A percentile compares a stretch with the other conserved stretches of the same genome.
phyloP scores from a whole-genome alignment of 2,113 vertebrate species.

The Recurvirostra avosetta region DNA sequence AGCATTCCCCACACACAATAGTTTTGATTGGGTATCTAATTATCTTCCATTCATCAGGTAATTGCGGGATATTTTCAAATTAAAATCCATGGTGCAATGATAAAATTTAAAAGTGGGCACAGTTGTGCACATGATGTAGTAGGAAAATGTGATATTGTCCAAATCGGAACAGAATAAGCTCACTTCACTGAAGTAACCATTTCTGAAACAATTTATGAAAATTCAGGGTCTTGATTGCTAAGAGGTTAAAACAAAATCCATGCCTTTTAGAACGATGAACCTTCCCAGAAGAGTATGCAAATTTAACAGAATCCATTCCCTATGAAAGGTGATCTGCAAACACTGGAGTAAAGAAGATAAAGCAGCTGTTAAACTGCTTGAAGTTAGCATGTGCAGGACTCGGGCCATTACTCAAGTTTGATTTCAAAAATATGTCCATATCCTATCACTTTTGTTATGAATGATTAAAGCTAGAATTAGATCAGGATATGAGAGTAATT shows the following conservation, averaged over 20 bases:
- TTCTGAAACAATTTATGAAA: background rate
- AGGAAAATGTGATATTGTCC: background rate
- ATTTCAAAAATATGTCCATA: background rate
- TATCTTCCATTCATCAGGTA: background rate
- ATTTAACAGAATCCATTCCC: background rate
- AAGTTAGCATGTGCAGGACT: background rate
- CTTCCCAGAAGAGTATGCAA: background rate
- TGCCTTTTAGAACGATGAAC: background rate
- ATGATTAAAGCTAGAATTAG: background rate
- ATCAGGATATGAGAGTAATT: background rate
- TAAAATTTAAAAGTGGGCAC: background rate
- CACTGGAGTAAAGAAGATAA: background rate
- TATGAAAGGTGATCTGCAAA: background rate
- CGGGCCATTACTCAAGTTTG: background rate
- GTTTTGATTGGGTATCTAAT: background rate
- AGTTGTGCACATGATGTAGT: background rate
- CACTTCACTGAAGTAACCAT: background rate
- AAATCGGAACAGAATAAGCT: background rate
- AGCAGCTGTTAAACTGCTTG: background rate
- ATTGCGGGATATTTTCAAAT: slow-evolving; percentile 10
- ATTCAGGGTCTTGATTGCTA: background rate
- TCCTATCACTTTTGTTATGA: background rate
- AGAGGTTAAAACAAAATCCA: background rate
- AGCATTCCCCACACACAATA: background rate
- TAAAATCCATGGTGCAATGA: background rate